phyloP scores from a whole-genome alignment of 1,140 invertebrate genomes.

The Gryon sp. region DNA sequence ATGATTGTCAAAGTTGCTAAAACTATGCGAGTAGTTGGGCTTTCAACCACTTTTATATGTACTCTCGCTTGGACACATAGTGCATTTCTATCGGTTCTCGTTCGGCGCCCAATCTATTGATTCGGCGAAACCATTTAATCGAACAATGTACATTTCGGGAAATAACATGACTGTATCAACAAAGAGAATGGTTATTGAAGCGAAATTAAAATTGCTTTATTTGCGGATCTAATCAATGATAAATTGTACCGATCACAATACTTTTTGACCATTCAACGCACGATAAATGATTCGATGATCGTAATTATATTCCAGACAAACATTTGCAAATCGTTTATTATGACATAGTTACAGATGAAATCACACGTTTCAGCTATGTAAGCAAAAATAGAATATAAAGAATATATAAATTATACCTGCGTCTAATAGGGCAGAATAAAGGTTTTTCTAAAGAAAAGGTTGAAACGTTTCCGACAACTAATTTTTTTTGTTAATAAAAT shows the following conservation, averaged over 20 bases:
- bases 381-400: no score
- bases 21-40: constrained; percentile 57
- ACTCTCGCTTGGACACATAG: constrained; percentile 7
- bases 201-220: constrained; percentile 54
- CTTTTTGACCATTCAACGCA: constrained; percentile 7
- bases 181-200: constrained; percentile 34
- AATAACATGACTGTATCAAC: constrained; percentile 50
- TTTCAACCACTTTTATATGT: constrained; percentile 49
- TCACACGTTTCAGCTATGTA: no score
- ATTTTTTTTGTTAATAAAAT: no score
- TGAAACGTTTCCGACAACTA: no score
- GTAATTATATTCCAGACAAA: constrained; percentile 8
- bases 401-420: no score
- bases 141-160: constrained; percentile 54
- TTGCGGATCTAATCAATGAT: constrained; percentile 29
- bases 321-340: constrained; percentile 8
- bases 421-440: no score
- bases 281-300: constrained; percentile 27
- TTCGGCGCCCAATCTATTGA: constrained; percentile 55
- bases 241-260: constrained; percentile 29
- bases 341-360: not conserved
- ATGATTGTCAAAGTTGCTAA: constrained; percentile 73
- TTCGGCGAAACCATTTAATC: constrained; percentile 56
- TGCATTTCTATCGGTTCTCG: constrained; percentile 24
- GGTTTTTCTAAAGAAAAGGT: no score